A percentile compares a stretch with the other conserved stretches of the same genome.
Conservation (phyloP, 1,140 invertebrate species). For the Gryon sp. region DNA sequence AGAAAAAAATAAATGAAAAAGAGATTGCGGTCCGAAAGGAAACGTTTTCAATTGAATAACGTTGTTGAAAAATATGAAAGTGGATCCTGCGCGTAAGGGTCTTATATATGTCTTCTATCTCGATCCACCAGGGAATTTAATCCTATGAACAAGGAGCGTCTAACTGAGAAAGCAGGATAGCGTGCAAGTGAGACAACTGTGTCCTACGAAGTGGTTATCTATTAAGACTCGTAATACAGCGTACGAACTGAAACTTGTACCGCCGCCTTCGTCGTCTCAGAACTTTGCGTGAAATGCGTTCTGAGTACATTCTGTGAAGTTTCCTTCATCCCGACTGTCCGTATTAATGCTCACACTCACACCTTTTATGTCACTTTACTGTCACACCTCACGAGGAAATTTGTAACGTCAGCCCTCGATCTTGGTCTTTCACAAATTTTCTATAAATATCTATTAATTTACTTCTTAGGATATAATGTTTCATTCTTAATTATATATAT, state of each 20-base stretch:
- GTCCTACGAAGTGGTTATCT: constrained; percentile 63
- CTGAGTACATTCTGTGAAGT: constrained; percentile 57
- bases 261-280: constrained; percentile 51
- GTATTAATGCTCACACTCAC: constrained; percentile 56
- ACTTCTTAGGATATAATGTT: no score
- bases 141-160: constrained; percentile 39
- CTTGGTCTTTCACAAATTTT: no score
- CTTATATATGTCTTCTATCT: constrained; percentile 34
- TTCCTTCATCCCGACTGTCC: constrained; percentile 56
- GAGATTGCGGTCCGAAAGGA: not conserved
- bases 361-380: constrained; percentile 53
- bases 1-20: not conserved
- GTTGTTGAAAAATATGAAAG: constrained; percentile 29
- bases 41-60: constrained; percentile 1
- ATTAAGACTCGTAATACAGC: constrained; percentile 63
- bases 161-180: constrained; percentile 3
- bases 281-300: constrained; percentile 62
- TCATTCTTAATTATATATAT: no score
- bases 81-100: constrained; percentile 15
- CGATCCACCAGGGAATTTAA: constrained; percentile 34
- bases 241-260: constrained; percentile 64
- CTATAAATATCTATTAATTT: constrained; percentile 39
- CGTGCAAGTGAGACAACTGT: constrained; percentile 23
- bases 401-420: no score
- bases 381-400: constrained; percentile 48